phyloP scores from a whole-genome alignment of 2,797 vertebrate species.

The Peromyscus eremicus region DNA sequence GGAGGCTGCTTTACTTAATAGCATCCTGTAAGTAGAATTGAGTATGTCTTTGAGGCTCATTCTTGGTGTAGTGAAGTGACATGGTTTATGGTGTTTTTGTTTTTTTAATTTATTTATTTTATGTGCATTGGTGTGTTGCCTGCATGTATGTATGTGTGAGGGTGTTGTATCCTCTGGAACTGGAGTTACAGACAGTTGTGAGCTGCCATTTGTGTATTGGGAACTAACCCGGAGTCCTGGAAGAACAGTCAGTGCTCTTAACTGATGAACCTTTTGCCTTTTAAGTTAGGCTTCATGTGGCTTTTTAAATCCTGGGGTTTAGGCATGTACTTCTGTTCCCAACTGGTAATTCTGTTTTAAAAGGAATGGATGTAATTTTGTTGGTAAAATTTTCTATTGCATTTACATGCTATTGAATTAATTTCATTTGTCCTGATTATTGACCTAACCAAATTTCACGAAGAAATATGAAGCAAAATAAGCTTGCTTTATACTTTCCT shows the following conservation, averaged over 20 bases:
- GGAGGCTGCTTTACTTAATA: background rate
- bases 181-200: background rate
- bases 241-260: background rate
- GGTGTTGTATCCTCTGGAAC: background rate
- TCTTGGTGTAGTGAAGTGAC: background rate
- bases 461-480: constrained; percentile 20
- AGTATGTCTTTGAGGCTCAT: background rate
- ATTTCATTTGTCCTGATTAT: constrained; percentile 66
- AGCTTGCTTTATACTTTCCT: constrained; percentile 30
- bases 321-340: background rate
- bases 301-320: background rate
- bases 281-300: background rate
- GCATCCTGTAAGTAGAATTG: background rate
- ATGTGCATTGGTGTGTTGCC: background rate
- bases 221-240: background rate
- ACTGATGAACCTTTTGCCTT: background rate
- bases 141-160: background rate
- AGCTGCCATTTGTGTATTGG: background rate
- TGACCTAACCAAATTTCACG: background rate
- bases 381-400: constrained; percentile 38
- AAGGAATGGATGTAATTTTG: constrained; percentile 23
- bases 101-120: background rate
- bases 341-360: constrained; percentile 18
- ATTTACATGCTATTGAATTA: constrained; percentile 14
- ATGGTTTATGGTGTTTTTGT: background rate